Evolutionary conservation across 2,888 invertebrate species (phyloP).

Genomic region (Rhaphigaster nebulosa): DNA sequence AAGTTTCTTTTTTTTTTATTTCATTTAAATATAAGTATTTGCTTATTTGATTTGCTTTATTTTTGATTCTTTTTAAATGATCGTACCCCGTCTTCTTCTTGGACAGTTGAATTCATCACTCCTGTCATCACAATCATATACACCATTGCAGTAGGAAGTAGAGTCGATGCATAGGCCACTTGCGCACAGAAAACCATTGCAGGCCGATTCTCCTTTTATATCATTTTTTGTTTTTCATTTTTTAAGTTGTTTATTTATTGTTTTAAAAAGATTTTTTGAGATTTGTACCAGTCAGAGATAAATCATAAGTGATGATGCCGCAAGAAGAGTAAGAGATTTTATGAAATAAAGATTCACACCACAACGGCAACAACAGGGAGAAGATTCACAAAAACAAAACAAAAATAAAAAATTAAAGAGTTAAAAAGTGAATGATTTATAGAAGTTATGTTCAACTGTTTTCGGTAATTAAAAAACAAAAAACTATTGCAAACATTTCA

Average conservation of each 20-base stretch:
- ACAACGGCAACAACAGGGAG: slow-evolving; percentile 53
- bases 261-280: background rate
- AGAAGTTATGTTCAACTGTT: slow-evolving; percentile 55
- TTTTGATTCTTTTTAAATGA: slow-evolving; percentile 24
- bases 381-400: slow-evolving; percentile 59
- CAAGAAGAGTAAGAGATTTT: slow-evolving; percentile 55
- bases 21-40: background rate
- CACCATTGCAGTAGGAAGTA: slow-evolving; percentile 74
- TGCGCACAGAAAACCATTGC: slow-evolving; percentile 66
- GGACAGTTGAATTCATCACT: slow-evolving; percentile 77
- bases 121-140: slow-evolving; percentile 75
- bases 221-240: slow-evolving; percentile 5
- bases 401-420: slow-evolving; percentile 57
- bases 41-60: slow-evolving; percentile 5
- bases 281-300: slow-evolving; percentile 10
- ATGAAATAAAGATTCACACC: slow-evolving; percentile 57
- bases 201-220: slow-evolving; percentile 40
- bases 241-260: slow-evolving; percentile 22
- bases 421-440: slow-evolving; percentile 46
- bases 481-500: slow-evolving; percentile 28
- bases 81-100: slow-evolving; percentile 70
- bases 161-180: slow-evolving; percentile 75
- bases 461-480: background rate
- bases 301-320: slow-evolving; percentile 33
- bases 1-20: background rate